A percentile compares a stretch with the other conserved stretches of the same genome.
Conservation (phyloP, 2,888 invertebrate genomes). For the Plutella xylostella region DNA sequence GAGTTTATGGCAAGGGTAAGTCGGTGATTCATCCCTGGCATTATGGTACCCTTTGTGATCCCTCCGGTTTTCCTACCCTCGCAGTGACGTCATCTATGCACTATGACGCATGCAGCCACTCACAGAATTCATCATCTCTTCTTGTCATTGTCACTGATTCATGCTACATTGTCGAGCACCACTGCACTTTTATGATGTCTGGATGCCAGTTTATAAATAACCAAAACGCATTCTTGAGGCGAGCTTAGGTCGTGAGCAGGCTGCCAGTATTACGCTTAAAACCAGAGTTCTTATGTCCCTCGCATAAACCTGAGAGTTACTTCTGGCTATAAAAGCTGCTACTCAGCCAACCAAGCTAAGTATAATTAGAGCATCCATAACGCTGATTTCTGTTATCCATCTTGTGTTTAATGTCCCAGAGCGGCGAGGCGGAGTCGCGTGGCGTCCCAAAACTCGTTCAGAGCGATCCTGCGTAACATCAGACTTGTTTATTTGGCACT, state of each 20-base stretch:
- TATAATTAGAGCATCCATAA: too few species aligned
- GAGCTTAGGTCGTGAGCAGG: too few species aligned
- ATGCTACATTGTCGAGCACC: conserved; percentile 31
- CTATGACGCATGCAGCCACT: conserved; percentile 33
- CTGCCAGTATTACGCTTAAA: too few species aligned
- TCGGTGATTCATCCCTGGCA: conserved; percentile 58
- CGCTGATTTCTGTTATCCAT: too few species aligned
- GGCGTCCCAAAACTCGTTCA: too few species aligned
- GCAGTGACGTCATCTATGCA: conserved; percentile 56
- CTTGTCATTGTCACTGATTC: conserved; percentile 49
- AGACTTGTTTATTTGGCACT: conserved; percentile 18
- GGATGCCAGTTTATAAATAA: conserved; percentile 16
- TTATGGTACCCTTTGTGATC: conserved; percentile 40
- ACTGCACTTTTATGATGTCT: conserved; percentile 30
- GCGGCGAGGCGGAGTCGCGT: too few species aligned
- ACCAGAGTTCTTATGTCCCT: too few species aligned
- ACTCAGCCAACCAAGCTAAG: too few species aligned
- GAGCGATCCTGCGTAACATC: conserved; percentile 18
- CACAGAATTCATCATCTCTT: conserved; percentile 41
- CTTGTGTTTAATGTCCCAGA: too few species aligned
- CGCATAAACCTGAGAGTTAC: too few species aligned
- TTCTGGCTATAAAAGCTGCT: too few species aligned
- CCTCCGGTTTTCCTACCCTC: conserved; percentile 45
- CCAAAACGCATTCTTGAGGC: background rate
- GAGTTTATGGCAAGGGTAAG: conserved; percentile 39